Evolutionary conservation across 2,888 invertebrate genomes (phyloP).

Genomic region (Hyposoter dolosus): DNA sequence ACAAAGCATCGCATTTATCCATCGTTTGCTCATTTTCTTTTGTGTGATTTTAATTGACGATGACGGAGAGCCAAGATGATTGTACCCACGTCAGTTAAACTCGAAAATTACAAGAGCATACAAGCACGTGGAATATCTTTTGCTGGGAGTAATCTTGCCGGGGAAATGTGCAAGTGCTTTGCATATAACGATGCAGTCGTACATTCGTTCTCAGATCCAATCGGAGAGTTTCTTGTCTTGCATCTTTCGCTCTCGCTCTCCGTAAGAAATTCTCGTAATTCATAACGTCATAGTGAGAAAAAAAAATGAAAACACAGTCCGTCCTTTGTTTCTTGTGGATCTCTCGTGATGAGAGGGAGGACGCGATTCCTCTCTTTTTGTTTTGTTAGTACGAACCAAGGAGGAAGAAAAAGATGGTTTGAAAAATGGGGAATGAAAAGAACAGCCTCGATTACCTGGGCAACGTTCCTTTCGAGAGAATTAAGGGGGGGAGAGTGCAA

Average conservation of each 20-base stretch:
- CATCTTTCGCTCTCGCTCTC: constrained; percentile 34
- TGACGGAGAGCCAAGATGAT: constrained; percentile 13
- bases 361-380: constrained; percentile 46
- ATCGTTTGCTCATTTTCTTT: not conserved
- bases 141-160: constrained; percentile 32
- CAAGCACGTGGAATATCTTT: constrained; percentile 10
- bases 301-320: constrained; percentile 65
- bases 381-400: constrained; percentile 18
- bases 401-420: constrained; percentile 9
- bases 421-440: constrained; percentile 43
- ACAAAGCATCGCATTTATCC: constrained; percentile 7
- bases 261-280: constrained; percentile 57
- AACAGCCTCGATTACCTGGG: constrained; percentile 67
- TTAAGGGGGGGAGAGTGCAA: constrained; percentile 21
- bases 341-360: constrained; percentile 47
- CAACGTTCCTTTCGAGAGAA: constrained; percentile 51
- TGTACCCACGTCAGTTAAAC: not conserved
- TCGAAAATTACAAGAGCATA: constrained; percentile 29
- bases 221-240: constrained; percentile 63
- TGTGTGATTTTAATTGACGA: constrained; percentile 12
- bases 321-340: constrained; percentile 66
- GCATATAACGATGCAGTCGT: constrained; percentile 40
- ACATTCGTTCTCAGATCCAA: constrained; percentile 54
- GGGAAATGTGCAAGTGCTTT: constrained; percentile 47
- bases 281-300: constrained; percentile 65